Evolutionary conservation across 2,113 vertebrate species (phyloP), one percentile per base, ranked within the genome.

Genomic region (Vireo altiloquus): DNA sequence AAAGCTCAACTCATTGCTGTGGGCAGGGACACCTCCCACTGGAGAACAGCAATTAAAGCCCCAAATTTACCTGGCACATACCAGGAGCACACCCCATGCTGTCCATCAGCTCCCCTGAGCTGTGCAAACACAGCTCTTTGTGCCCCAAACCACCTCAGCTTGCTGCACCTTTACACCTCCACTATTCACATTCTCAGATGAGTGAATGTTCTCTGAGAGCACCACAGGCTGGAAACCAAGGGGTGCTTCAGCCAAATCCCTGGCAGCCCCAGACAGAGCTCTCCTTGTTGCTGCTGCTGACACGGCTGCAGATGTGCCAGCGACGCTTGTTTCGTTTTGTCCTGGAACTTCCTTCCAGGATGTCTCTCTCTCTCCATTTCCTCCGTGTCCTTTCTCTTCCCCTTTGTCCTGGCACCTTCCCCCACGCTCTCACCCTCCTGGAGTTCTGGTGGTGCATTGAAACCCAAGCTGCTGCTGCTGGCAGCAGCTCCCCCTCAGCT

Each of bases 341-440:
- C 65, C 59, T 66, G 50, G 17, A 42, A 74, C 89, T 96, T 96
- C 96, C 93, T 93, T 92, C 94, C 94, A 96, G 95, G 94, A 96
- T 90, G 79, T 92, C 7, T 79, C 82, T 85, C 56, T 72, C 2
- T 39, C 69, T 79, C 72, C 80, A 31, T 77, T 96, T 97, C 95
- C 92, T 85, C 81, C 75, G 49, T 3, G 40, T 96, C 93, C 47
- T 85, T 64, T 90, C 92, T 90, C 68, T 92, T 88, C 88, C 89
- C 56, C 90, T 96, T 93, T 95, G 61, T 86, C 39, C 57, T 0
- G 69, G 89, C 90, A 94, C 95, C 86, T 96, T 96, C 94, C 92
- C 65, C 80, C 82, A 50, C 0, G 16, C 89, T 82, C 78, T 46
- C 61, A 54, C 47, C 87, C 87, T 89, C 33, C 90, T 63, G 82